Conservation (phyloP, 1,140 invertebrate genomes). For the roundworm (Caenorhabditis elegans) region WBcel235 BX284606.5:8200001-8200500, state of each 20-base stretch:
- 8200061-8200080: neutral
- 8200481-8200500: neutral
- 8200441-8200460: neutral
- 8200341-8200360: neutral
- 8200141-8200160: slow-evolving; percentile 26
- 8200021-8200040: neutral
- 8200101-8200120: neutral
- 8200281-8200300: neutral
- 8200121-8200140: slow-evolving; percentile 17
- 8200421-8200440: neutral
- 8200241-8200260: neutral
- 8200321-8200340: neutral
- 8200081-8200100: neutral
- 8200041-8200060: slow-evolving; percentile 12
- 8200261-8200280: neutral
- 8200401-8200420: slow-evolving; percentile 21
- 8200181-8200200: no score
- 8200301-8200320: neutral
- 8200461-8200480: neutral
- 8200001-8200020: neutral
- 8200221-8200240: neutral
- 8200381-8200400: slow-evolving; percentile 11
- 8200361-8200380: neutral
- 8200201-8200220: no score
- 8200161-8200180: neutral